Conservation (phyloP, 2,113 vertebrate species). For the Arizona elegans region DNA sequence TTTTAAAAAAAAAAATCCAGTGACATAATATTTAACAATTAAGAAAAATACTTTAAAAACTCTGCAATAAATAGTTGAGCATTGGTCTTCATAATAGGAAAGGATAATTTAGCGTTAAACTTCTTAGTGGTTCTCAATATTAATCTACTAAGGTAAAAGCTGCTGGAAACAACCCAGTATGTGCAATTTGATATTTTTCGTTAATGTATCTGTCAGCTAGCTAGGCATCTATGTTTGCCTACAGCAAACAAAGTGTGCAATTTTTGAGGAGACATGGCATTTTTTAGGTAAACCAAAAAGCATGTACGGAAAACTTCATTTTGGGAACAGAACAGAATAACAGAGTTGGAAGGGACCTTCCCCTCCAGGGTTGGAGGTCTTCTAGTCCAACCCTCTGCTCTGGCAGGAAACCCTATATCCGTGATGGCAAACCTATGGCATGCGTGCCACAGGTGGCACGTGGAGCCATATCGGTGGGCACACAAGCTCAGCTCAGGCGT, state of each 20-base stretch:
- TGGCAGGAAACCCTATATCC: too few relatives aligned
- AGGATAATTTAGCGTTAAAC: slow-evolving; percentile 63
- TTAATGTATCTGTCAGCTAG: not conserved
- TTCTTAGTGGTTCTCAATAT: slow-evolving; percentile 65
- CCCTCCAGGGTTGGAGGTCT: too few relatives aligned
- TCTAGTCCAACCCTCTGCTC: too few relatives aligned
- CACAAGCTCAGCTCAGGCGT: too few relatives aligned
- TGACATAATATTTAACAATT: slow-evolving; percentile 25
- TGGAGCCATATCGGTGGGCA: too few relatives aligned
- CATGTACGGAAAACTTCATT: not conserved
- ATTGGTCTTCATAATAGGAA: slow-evolving; percentile 42
- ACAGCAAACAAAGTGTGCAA: slow-evolving; percentile 35
- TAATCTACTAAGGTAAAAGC: slow-evolving; percentile 44
- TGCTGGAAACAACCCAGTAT: slow-evolving; percentile 47
- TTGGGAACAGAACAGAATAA: not conserved
- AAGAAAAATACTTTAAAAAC: slow-evolving; percentile 51
- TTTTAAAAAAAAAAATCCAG: not conserved
- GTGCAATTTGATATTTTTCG: slow-evolving; percentile 40
- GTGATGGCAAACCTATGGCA: too few relatives aligned
- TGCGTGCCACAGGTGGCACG: too few relatives aligned
- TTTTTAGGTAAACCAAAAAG: not conserved
- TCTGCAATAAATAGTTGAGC: slow-evolving; percentile 57
- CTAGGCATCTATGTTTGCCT: not conserved
- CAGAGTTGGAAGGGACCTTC: too few relatives aligned
- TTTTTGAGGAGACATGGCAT: slow-evolving; percentile 6